phyloP scores from a whole-genome alignment of 2,888 invertebrate genomes.

The Cotesia congregata region DNA sequence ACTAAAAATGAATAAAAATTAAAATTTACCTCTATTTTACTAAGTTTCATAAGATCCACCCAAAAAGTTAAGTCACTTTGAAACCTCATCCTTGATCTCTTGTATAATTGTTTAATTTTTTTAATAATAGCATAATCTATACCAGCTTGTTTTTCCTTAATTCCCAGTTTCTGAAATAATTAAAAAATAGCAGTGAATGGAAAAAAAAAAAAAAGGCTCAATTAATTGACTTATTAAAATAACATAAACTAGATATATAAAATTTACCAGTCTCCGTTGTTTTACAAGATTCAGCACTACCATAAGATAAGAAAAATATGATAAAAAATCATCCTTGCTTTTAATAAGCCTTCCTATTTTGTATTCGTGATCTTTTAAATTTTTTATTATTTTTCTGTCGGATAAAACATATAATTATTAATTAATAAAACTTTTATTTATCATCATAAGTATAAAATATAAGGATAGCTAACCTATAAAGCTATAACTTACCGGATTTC shows the following conservation, averaged over 20 bases:
- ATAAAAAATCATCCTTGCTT: conserved; percentile 79
- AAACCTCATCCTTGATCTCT: conserved; percentile 78
- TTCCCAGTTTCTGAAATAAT: conserved; percentile 68
- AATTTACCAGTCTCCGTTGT: conserved; percentile 73
- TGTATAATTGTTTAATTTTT: conserved; percentile 82
- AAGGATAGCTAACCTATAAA: too few species aligned
- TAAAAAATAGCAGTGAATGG: not conserved
- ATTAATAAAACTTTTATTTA: not conserved
- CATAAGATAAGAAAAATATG: conserved; percentile 81
- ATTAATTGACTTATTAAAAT: too few species aligned
- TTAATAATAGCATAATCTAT: conserved; percentile 80
- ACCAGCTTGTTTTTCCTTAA: conserved; percentile 73
- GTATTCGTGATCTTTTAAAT: conserved; percentile 81
- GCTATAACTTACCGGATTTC: conserved; percentile 77
- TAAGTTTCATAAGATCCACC: conserved; percentile 85
- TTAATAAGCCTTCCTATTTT: conserved; percentile 79
- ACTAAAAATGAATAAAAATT: not conserved
- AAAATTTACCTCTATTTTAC: conserved; percentile 75
- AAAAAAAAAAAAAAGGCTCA: not conserved
- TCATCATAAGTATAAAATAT: not conserved
- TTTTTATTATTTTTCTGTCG: conserved; percentile 77
- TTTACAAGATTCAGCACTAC: conserved; percentile 78
- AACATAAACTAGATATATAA: not conserved
- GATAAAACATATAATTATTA: conserved; percentile 17
- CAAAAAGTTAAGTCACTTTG: conserved; percentile 82